Percentiles rank a stretch among this genome's conserved stretches.
Evolutionary conservation across 2,888 invertebrate genomes (phyloP).

Genomic region (Merodon equestris): DNA sequence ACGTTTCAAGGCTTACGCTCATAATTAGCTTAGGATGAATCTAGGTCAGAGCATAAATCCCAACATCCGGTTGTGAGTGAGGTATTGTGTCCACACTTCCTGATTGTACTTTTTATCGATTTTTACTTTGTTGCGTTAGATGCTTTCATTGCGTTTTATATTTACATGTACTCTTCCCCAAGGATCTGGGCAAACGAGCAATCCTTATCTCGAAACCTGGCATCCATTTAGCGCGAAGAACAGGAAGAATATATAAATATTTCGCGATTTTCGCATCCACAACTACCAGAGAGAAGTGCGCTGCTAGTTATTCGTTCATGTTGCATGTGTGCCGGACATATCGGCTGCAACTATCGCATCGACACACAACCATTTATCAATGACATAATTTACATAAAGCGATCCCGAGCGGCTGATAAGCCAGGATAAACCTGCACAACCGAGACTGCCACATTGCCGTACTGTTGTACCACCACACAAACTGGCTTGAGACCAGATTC

Average conservation of each 20-base stretch:
- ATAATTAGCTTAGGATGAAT: constrained; percentile 26
- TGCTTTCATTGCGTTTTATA: too few species aligned
- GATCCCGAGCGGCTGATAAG: constrained; percentile 56
- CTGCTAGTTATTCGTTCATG: constrained; percentile 26
- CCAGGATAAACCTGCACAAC: constrained; percentile 40
- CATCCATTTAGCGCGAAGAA: neutral
- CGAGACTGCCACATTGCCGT: too few species aligned
- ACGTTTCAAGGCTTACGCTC: constrained; percentile 22
- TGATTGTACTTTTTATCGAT: constrained; percentile 33
- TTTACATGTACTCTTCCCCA: too few species aligned
- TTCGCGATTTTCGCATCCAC: too few species aligned
- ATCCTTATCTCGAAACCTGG: constrained; percentile 16
- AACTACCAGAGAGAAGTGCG: too few species aligned
- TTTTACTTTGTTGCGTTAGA: constrained; percentile 22
- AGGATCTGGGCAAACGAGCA: constrained; percentile 4
- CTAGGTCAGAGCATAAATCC: constrained; percentile 25
- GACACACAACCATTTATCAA: constrained; percentile 55
- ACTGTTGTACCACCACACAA: too few species aligned
- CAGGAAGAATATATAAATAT: constrained; percentile 15
- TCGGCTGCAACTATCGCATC: constrained; percentile 18
- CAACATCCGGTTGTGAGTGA: neutral
- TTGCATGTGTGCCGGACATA: too few species aligned
- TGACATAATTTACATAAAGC: constrained; percentile 65
- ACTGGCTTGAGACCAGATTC: neutral
- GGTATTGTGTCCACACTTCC: neutral